Evolutionary conservation across 92 coral and sea anemone genomes (phyloP).

Genomic region (Epizoanthus rinbou): DNA sequence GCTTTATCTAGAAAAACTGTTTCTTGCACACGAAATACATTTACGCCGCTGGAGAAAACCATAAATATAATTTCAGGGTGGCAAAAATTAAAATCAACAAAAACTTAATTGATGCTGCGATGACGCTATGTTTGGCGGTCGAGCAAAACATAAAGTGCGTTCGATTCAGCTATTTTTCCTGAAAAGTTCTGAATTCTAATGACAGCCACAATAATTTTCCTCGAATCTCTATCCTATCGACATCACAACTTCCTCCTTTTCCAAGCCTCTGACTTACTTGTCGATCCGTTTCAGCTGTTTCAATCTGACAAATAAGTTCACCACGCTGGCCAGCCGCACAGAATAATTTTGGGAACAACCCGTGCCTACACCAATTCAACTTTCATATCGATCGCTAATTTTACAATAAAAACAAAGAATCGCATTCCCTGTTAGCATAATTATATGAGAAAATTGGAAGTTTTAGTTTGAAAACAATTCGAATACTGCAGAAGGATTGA

Average conservation of each 20-base stretch:
- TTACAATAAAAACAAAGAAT: neutral
- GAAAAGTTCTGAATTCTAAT: neutral
- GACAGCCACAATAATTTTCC: conserved; percentile 34
- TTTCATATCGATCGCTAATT: conserved; percentile 1
- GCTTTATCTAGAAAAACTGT: neutral
- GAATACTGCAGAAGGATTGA: conserved; percentile 3
- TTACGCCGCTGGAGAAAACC: conserved; percentile 1
- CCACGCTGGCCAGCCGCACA: neutral
- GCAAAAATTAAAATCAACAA: conserved; percentile 35
- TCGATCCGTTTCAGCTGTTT: conserved; percentile 9
- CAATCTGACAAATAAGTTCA: neutral
- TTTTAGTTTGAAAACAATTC: neutral
- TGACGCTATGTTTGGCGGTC: conserved; percentile 9
- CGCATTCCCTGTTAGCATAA: neutral
- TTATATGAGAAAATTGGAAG: conserved; percentile 26
- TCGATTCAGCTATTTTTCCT: neutral
- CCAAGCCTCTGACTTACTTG: neutral
- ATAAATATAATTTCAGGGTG: conserved; percentile 15
- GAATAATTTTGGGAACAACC: neutral
- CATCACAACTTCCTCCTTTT: conserved; percentile 2
- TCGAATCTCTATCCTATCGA: neutral
- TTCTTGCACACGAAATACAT: neutral
- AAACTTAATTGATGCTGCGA: conserved; percentile 35
- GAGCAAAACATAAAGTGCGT: neutral
- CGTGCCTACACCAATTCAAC: conserved; percentile 3